Evolutionary conservation across 2,113 vertebrate genomes (phyloP), one percentile per base, ranked within the genome.

Genomic region (Ancistrus triradiatus): DNA sequence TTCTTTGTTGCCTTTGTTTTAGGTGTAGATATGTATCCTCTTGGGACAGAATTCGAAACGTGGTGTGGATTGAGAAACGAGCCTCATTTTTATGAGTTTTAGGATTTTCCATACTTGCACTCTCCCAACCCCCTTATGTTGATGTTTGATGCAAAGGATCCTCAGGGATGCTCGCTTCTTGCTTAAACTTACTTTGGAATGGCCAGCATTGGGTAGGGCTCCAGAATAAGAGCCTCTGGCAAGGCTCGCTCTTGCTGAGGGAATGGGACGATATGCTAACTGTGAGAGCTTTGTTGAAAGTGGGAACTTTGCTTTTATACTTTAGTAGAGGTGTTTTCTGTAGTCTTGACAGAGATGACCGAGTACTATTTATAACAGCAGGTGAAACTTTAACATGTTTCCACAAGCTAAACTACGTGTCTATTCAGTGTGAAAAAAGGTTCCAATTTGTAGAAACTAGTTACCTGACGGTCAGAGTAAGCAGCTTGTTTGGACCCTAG

Each of bases 1-100:
- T 78, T 53, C 79, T 84, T 78, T 82, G 76, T 81, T 78, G 78
- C 68, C 67, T 80, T 78, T 80, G 74, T 78, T 79, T 73, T 68
- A 68, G 75, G 70, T 69, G 73, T 63, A 64, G 73, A 81, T 77
- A 48, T 58, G 59, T 52, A 56, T 28, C 46, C 78, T 73, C 73
- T 24, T 66, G 76, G 76, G 79, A 76, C 17, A 19, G 9, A 47
- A 37, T 7, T 42, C 13, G 28, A 44, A 47, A 50, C 55, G 57
- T 24, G 47, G 19, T 52, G 43, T 14, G 68, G 6, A 67, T 25
- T 10, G 61, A 62, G 40, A 61, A 62, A 66, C 53, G 24, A 63
- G 22, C 43, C 63, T 69, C 27, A 59, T 59, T 58, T 73, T 46
- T 35, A 18, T 48, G n/a, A 40, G 49, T 60, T 68, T 63, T 60